Evolutionary conservation across 2,888 invertebrate species (phyloP), one percentile per base, ranked within the genome.

Genomic region (Lithophane socia): DNA sequence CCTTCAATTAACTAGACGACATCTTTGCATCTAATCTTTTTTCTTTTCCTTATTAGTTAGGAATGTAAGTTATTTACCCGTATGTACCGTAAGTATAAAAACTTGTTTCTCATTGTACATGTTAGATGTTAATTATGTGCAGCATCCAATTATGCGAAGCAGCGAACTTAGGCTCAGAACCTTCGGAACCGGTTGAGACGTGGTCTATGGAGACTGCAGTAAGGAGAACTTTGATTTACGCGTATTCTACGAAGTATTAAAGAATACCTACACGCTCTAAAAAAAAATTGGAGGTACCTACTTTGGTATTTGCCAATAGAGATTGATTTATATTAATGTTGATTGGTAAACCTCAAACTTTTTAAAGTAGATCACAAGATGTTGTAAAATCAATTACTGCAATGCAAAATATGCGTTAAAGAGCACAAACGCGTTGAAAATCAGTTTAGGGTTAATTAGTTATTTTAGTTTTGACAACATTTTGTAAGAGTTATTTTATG

Each of bases 91-190:
- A 60, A 47, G 69, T n/a, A 58, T 75, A 79, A 79, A 82, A 84
- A 73, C 79, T 65, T 61, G 79, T 68, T 75, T 75, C 24, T 58
- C 37, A 69, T 77, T 78, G 72, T n/a, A 64, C n/a, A 77, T 13
- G 54, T 74, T 64, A 63, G 78, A 82, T 63, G 64, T n/a, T 79
- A 79, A 83, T 83, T 73, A 75, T 56, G 49, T 56, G 58, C 70
- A 67, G 70, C 82, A 70, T 82, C 78, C 61, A 67, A 82, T 79
- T 85, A 84, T 60, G 60, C 18, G 67, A 81, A 47, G 58, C 16
- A 52, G 56, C 16, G 42, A 49, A 74, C 74, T 72, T 56, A 69
- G 18, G 16, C 60, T 56, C 13, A 12, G 52, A 82, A 47, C 72
- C 83, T 78, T 82, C 58, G 21, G 21, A 85, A 75, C 83, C 75